phyloP scores from a whole-genome alignment of 2,797 vertebrate species.

The Allochrocebus solatus region DNA sequence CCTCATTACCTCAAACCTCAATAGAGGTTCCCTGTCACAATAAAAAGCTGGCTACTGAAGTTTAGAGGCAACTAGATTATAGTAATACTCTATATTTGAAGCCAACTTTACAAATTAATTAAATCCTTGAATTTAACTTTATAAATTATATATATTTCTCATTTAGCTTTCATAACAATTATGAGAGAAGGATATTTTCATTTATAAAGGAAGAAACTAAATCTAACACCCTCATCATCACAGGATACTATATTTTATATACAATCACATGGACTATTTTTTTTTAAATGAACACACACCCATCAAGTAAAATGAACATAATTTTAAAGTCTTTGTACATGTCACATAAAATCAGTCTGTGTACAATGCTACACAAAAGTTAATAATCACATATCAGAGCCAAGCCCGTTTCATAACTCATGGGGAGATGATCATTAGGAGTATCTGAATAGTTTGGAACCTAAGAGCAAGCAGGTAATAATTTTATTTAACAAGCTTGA shows the following conservation, averaged over 20 bases:
- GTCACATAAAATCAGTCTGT: background rate
- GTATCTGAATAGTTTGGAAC: background rate
- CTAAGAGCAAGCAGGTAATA: background rate
- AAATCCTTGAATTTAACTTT: conserved; percentile 7
- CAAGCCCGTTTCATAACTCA: conserved; percentile 20
- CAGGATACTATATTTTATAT: background rate
- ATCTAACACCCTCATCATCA: background rate
- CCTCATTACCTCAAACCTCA: background rate
- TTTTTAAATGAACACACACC: background rate
- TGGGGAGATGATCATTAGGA: background rate
- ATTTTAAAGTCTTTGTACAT: background rate
- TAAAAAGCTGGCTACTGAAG: conserved; percentile 15
- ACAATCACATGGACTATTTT: background rate
- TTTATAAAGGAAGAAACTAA: conserved; percentile 32
- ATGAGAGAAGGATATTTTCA: background rate
- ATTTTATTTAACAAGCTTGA: background rate
- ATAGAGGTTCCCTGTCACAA: background rate
- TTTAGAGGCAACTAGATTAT: background rate
- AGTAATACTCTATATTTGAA: conserved; percentile 16
- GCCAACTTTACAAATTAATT: background rate
- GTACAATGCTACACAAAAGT: background rate
- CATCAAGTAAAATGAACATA: conserved; percentile 34
- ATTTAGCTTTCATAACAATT: background rate
- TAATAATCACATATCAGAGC: background rate
- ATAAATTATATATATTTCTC: background rate